Evolutionary conservation across 2,113 vertebrate genomes (phyloP).

Genomic region (Cheirogaleus medius): DNA sequence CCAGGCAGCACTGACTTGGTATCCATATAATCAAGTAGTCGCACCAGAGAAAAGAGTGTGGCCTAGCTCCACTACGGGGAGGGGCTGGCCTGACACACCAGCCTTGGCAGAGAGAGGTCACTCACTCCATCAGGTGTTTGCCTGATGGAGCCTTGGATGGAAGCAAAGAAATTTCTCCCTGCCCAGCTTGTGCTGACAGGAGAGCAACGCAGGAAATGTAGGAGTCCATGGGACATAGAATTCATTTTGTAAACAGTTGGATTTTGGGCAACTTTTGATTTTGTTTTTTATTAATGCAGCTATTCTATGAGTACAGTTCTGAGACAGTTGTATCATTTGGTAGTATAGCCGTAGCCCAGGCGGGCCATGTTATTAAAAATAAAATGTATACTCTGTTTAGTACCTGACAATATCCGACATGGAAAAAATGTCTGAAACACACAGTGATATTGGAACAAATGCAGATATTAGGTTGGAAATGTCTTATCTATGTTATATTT

Average conservation of each 20-base stretch:
- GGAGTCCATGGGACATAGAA: neutral
- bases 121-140: neutral
- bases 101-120: neutral
- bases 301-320: neutral
- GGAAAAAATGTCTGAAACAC: neutral
- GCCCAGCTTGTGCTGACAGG: neutral
- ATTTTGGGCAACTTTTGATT: neutral
- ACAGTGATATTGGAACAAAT: neutral
- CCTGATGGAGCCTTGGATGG: neutral
- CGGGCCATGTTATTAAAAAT: neutral
- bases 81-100: fast-evolving
- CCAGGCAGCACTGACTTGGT: neutral
- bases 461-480: neutral
- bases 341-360: neutral
- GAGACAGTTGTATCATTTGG: neutral
- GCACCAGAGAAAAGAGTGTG: neutral
- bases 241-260: neutral
- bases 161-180: neutral
- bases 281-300: neutral
- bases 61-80: neutral
- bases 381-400: neutral
- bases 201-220: neutral
- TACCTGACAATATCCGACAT: neutral
- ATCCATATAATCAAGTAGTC: neutral
- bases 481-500: no score